phyloP scores from a whole-genome alignment of 2,888 invertebrate genomes.

The Synanthedon myopaeformis region DNA sequence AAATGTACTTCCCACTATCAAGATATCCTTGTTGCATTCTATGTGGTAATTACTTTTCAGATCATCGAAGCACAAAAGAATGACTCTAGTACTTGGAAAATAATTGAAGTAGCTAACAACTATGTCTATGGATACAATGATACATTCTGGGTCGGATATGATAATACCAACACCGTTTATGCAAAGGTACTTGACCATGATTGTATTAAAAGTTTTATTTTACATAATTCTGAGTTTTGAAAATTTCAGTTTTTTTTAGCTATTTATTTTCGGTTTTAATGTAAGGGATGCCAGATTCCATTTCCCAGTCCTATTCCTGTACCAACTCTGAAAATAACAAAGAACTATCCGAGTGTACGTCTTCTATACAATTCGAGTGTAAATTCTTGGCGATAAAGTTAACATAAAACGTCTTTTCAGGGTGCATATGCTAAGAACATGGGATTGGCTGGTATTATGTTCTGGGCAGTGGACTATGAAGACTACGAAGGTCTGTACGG shows the following conservation, averaged over 20 bases:
- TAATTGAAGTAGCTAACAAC: constrained; percentile 52
- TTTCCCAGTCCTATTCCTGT: no score
- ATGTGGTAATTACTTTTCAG: constrained; percentile 9
- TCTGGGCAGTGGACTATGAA: constrained; percentile 79
- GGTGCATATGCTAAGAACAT: constrained; percentile 7
- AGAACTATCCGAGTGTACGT: no score
- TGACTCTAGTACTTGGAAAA: constrained; percentile 43
- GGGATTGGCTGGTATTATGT: constrained; percentile 73
- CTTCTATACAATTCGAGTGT: no score
- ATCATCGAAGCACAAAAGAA: constrained; percentile 47
- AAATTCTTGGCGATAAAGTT: no score
- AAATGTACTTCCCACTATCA: no score
- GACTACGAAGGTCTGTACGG: constrained; percentile 73
- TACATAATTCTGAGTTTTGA: no score
- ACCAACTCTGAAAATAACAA: no score
- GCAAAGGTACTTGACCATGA: constrained; percentile 34
- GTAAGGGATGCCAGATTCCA: no score
- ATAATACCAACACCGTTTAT: constrained; percentile 53
- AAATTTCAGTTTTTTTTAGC: no score
- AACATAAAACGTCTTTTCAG: constrained; percentile 2
- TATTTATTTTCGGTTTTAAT: no score
- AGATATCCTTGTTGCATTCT: no score
- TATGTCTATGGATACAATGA: constrained; percentile 61
- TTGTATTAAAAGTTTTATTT: no score
- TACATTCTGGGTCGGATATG: constrained; percentile 72